phyloP scores from a whole-genome alignment of 1,140 invertebrate genomes.

The Bactericera cockerelli region DNA sequence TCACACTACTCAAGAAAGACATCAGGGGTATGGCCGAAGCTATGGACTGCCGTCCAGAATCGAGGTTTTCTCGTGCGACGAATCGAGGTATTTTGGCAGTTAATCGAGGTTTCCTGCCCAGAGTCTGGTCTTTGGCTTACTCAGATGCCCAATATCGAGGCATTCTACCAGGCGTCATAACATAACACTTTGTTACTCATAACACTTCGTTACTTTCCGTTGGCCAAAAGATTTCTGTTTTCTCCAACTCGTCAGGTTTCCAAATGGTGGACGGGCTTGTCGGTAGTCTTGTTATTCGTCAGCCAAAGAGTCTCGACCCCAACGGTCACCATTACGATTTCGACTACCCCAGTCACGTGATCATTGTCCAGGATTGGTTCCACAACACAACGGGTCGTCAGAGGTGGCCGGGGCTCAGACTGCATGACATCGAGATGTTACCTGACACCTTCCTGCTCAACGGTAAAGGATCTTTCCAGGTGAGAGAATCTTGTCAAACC shows the following conservation, averaged over 20 bases:
- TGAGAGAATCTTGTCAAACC: no score
- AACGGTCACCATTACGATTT: conserved; percentile 31
- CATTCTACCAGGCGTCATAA: no score
- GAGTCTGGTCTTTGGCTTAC: no score
- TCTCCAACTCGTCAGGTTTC: conserved; percentile 25
- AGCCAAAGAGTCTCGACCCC: conserved; percentile 26
- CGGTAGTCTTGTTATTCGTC: conserved; percentile 34
- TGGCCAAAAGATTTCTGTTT: neutral
- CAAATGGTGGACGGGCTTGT: conserved; percentile 36
- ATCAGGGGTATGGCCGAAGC: no score
- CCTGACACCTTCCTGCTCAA: conserved; percentile 35
- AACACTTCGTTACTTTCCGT: neutral
- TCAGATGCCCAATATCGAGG: no score
- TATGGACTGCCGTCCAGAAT: no score
- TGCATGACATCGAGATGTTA: conserved; percentile 25
- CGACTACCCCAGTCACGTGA: conserved; percentile 34
- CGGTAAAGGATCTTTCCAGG: conserved; percentile 27
- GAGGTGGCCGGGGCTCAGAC: conserved; percentile 12
- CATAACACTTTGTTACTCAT: no score
- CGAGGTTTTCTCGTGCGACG: no score
- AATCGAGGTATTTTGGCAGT: no score
- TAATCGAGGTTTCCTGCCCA: no score
- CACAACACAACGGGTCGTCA: conserved; percentile 26
- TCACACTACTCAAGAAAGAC: no score
- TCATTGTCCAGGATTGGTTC: conserved; percentile 37